These are phyloP conservation scores for Aporophyla lueneburgensis DNA, from an alignment of 2,888 invertebrate species.

Conservation along the genomic window DNA sequence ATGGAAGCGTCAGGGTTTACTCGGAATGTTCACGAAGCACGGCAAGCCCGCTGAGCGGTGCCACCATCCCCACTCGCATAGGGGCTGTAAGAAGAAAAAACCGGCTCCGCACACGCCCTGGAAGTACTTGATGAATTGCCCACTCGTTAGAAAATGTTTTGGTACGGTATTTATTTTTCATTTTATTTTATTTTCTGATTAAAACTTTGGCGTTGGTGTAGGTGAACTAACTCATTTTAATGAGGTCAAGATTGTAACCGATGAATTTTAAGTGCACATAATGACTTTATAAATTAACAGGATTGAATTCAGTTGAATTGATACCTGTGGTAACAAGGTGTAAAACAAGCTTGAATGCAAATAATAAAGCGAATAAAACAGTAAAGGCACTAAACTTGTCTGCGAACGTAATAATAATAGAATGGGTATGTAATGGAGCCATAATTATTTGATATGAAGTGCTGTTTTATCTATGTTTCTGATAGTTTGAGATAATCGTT, in stretches of 20 bases:
- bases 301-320: conserved; percentile 45
- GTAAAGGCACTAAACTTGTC: conserved; percentile 36
- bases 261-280: conserved; percentile 51
- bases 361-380: conserved; percentile 34
- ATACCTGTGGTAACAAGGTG: conserved; percentile 46
- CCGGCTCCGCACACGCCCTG: conserved; percentile 89
- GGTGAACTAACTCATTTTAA: conserved; percentile 63
- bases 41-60: conserved; percentile 89
- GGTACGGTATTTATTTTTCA: conserved; percentile 87
- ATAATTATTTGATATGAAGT: conserved; percentile 51
- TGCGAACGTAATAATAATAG: conserved; percentile 24
- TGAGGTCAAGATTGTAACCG: conserved; percentile 55
- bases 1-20: conserved; percentile 86
- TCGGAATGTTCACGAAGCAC: conserved; percentile 90
- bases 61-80: conserved; percentile 84
- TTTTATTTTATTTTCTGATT: conserved; percentile 66
- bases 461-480: conserved; percentile 56
- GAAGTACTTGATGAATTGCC: conserved; percentile 91
- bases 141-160: conserved; percentile 91
- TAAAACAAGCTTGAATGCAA: conserved; percentile 49
- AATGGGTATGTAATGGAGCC: conserved; percentile 45
- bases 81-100: conserved; percentile 89
- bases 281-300: conserved; percentile 45
- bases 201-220: conserved; percentile 53
- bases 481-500: conserved; percentile 49